Conservation (phyloP, 2,888 invertebrate species). For the Mythimna vitellina region DNA sequence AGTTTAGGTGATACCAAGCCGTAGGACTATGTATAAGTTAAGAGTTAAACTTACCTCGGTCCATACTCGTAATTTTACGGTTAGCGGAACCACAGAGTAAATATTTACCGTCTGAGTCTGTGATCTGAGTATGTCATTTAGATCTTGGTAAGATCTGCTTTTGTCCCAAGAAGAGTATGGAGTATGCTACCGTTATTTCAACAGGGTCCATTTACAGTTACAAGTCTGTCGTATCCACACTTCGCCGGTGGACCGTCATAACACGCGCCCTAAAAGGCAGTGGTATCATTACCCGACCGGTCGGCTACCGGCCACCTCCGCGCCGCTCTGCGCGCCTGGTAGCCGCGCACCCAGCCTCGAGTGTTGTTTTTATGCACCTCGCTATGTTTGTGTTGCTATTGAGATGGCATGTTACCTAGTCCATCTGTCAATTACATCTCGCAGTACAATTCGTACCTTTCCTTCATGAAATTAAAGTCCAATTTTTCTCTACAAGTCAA, state of each 20-base stretch:
- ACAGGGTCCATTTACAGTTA: conserved; percentile 57
- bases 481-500: conserved; percentile 56
- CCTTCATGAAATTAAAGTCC: conserved; percentile 35
- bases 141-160: conserved; percentile 7
- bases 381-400: conserved; percentile 84
- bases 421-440: conserved; percentile 64
- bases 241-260: conserved; percentile 81
- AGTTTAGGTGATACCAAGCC: neutral
- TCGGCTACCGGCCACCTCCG: conserved; percentile 82
- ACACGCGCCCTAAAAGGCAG: conserved; percentile 87
- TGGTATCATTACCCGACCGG: conserved; percentile 88
- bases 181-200: conserved; percentile 30
- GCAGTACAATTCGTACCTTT: conserved; percentile 61
- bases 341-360: conserved; percentile 75
- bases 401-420: conserved; percentile 77
- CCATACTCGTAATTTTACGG: neutral
- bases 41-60: too few species aligned
- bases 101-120: neutral
- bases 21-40: neutral
- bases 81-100: neutral
- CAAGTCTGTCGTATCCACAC: conserved; percentile 75
- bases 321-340: conserved; percentile 83
- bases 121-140: conserved; percentile 4
- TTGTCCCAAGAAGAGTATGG: conserved; percentile 24
- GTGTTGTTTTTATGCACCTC: conserved; percentile 85